Evolutionary conservation across 2,797 vertebrate genomes (phyloP).

Genomic region (Erpetoichthys calabaricus): DNA sequence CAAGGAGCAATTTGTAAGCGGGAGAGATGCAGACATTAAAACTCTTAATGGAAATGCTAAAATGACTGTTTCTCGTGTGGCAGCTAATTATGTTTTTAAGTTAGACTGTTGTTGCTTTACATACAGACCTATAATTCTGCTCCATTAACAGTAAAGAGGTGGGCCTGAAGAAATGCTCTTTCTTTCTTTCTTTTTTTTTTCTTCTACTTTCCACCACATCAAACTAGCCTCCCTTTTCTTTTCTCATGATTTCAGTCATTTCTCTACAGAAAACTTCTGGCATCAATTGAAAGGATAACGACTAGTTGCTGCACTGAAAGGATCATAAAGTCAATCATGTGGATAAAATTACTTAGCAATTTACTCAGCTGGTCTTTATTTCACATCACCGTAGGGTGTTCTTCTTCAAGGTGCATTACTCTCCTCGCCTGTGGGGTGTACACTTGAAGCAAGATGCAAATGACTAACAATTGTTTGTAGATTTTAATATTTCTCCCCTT

Average conservation of each 20-base stretch:
- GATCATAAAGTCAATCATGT: conserved; percentile 95
- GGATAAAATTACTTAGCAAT: conserved; percentile 83
- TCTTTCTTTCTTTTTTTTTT: neutral
- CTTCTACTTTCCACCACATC: conserved; percentile 40
- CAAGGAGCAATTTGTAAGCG: conserved; percentile 36
- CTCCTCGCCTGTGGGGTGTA: conserved; percentile 3
- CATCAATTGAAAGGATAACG: conserved; percentile 86
- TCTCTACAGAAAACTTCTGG: conserved; percentile 66
- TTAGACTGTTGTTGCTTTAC: conserved; percentile 60
- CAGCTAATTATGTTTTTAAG: conserved; percentile 69
- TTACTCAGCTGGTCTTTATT: conserved; percentile 75
- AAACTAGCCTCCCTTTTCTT: conserved; percentile 41
- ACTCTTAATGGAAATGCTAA: conserved; percentile 48
- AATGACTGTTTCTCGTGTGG: conserved; percentile 56
- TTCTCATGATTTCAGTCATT: conserved; percentile 63
- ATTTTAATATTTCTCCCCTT: conserved; percentile 1
- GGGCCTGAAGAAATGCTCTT: conserved; percentile 7
- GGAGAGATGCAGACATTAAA: conserved; percentile 34
- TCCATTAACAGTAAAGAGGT: conserved; percentile 63
- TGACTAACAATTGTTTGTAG: conserved; percentile 12
- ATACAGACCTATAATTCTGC: conserved; percentile 68
- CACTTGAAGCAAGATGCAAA: conserved; percentile 15
- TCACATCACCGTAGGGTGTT: conserved; percentile 54
- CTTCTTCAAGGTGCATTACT: conserved; percentile 48
- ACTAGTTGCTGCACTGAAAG: conserved; percentile 77